These are phyloP conservation scores for Erebia aethiops DNA, from an alignment of 2,888 invertebrate species.

Conservation along the genomic window DNA sequence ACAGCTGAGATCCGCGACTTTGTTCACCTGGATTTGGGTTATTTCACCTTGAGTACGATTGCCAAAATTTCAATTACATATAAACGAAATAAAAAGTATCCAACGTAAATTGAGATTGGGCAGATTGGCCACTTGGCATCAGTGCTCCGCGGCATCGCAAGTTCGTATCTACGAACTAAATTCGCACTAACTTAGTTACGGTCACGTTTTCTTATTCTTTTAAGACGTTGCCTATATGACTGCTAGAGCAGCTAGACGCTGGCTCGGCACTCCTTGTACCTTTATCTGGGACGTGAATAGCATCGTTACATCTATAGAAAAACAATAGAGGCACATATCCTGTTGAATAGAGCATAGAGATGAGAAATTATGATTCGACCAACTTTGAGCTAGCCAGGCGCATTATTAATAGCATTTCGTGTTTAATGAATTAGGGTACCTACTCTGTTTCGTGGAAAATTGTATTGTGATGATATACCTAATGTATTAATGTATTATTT, in stretches of 20 bases:
- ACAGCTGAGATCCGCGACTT: too few species aligned
- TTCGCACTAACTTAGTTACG: too few species aligned
- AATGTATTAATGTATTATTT: too few species aligned
- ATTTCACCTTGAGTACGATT: too few species aligned
- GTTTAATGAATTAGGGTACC: slow-evolving; percentile 11
- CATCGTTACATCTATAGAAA: slow-evolving; percentile 34
- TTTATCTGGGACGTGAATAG: slow-evolving; percentile 55
- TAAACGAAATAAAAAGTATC: too few species aligned
- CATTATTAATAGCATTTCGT: slow-evolving; percentile 34
- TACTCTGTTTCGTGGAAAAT: slow-evolving; percentile 31
- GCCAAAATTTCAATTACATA: too few species aligned
- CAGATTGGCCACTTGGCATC: too few species aligned
- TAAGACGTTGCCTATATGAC: not conserved
- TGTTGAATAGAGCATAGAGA: slow-evolving; percentile 44
- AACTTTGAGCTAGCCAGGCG: slow-evolving; percentile 22
- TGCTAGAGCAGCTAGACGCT: slow-evolving; percentile 47
- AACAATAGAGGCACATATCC: slow-evolving; percentile 55
- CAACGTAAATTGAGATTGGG: too few species aligned
- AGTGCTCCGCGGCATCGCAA: too few species aligned
- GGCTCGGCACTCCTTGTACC: slow-evolving; percentile 54
- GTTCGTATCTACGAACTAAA: too few species aligned
- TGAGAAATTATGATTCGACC: slow-evolving; percentile 37
- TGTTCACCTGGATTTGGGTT: too few species aligned
- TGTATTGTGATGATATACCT: slow-evolving; percentile 22
- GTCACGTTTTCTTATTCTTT: too few species aligned